Base-by-base conservation (phyloP, 2,113 vertebrate genomes). In the Nymphicus hollandicus region DNA sequence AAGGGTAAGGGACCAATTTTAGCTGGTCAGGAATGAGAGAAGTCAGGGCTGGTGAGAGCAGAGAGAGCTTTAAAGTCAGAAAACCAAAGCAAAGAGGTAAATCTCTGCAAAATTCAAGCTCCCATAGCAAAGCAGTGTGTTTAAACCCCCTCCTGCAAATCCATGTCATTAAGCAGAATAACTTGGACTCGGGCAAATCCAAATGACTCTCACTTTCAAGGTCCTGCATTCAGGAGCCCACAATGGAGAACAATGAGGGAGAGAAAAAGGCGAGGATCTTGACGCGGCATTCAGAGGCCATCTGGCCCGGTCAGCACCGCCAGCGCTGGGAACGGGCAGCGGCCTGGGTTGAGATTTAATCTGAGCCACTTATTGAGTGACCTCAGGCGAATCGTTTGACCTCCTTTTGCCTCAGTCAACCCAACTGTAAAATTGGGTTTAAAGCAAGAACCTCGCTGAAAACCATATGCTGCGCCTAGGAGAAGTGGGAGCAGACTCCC, bases 281-380 rank as follows among this genome's bases (percentile, higher is more conserved):
- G 96, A 96, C 73, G 97, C 93, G 7, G 97, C 97, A 96, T 97
- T 98, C 96, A 97, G 97, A 89, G 98, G 97, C 98, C 98, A 98
- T 98, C 98, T 98, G 98, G 97, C 94, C 97, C 3, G 85, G 97
- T 96, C 95, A 63, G 65, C 85, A 91, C 86, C 82, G 97, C 96
- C 97, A 97, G 98, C 94, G 97, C 97, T 98, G 97, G 98, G 98
- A 98, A 98, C 97, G 63, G 97, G 97, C 97, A 96, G 94, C 84
- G 2, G 55, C 87, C 29, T 93, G 95, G 93, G 96, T 53, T 95
- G 95, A 94, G 97, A 95, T 97, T 97, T 96, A 96, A 97, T 97
- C 94, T 65, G 81, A 97, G 97, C 95, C 95, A 97, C 96, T 96
- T 97, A 96, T 85, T 88, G 93, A 95, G 90, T 83, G 94, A 96